Evolutionary conservation across 1,140 invertebrate genomes (phyloP), one percentile per base, ranked within the genome.

Genomic region (Drosophila kanapiae): DNA sequence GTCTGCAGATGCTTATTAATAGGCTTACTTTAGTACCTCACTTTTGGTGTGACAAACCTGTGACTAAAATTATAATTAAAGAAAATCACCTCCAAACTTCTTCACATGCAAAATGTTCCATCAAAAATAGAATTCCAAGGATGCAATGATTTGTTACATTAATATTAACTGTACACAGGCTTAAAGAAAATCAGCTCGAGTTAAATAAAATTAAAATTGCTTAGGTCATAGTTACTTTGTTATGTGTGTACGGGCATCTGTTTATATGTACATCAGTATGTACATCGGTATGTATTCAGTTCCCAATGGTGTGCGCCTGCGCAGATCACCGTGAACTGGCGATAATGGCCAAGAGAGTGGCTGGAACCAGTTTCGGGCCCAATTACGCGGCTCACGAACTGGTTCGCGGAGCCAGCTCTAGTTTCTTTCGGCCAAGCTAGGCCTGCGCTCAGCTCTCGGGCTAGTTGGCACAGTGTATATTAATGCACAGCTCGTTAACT

Each of bases 401-500:
- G 47, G 74, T 56, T 75, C 48, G 69, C 40, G 69, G 35, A 40
- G 33, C 18, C 40, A 75, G 61, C 70, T 37, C 40, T 45, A 71
- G 61, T 63, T 54, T 65, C 13, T 45, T 63, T 65, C 9, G 16
- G 27, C 49, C n/a, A 23, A 63, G 67, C 71, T 59, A 75, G 54
- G 56, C 56, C 29, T 70, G 33, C 57, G 45, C 35, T 69, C 62
- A 29, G 65, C 45, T 31, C 47, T 31, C 47, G 40, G 58, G 63
- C 76, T 78, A 70, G 75, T 78, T 78, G 75, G 75, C 75, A 78
- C 63, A 77, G 72, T 75, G 43, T 68, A 53, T 77, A 78, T 78
- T 78, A 71, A 77, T 68, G 62, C 72, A 37, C 31, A 76, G 72
- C 47, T 78, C 33, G 67, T 79, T 61, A 90, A 88, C 84, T 88